Base-by-base conservation (phyloP, 1,140 invertebrate genomes). In the Thrips palmi region DNA sequence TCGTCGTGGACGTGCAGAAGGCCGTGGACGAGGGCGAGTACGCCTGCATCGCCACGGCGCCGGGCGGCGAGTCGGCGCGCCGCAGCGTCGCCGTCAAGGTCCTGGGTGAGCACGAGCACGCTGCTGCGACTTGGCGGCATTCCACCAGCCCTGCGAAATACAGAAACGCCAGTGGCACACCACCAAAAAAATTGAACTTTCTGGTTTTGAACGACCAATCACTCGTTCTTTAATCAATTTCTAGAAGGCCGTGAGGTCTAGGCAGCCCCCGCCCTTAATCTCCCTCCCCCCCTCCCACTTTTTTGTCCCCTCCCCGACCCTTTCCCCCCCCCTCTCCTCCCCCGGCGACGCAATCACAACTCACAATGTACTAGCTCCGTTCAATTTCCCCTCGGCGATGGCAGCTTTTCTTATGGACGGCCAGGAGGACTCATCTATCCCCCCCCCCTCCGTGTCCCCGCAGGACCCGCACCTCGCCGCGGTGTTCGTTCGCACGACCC, bases 1-100 rank as follows among this genome's bases (percentile, higher is more conserved):
- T 58, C 34, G 65, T 80, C 27, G 59, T 67, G 28, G 69, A 67
- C 37, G 66, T 78, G 6, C 71, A 75, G 47, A 61, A 64, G 22
- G 55, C 56, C 19, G 57, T 67, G 7, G 77, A 80, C 53, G 66
- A 57, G 18, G 68, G 68, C 2, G 42, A 46, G 20, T 71, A 70
- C 45, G 54, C 50, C 0, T 69, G 67, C 47, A 64, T 61, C 3
- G 75, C 72, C 0, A 56, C 55, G 32, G 73, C 73, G 49, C 65
- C 67, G 42, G 65, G 73, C 50, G 57, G 67, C 46, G 57, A 64
- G 45, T 63, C 65, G 1, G 64, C 65, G 11, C 62, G 65, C 27
- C 58, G 62, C 10, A 55, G 62, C 3, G 65, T 70, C 15, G 66
- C 67, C 36, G 58, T 70, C 12, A 59, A 59, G 35, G 67, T 69